Evolutionary conservation across 2,113 vertebrate genomes (phyloP), one percentile per base, ranked within the genome.

Genomic region (Melanocharis versteri): DNA sequence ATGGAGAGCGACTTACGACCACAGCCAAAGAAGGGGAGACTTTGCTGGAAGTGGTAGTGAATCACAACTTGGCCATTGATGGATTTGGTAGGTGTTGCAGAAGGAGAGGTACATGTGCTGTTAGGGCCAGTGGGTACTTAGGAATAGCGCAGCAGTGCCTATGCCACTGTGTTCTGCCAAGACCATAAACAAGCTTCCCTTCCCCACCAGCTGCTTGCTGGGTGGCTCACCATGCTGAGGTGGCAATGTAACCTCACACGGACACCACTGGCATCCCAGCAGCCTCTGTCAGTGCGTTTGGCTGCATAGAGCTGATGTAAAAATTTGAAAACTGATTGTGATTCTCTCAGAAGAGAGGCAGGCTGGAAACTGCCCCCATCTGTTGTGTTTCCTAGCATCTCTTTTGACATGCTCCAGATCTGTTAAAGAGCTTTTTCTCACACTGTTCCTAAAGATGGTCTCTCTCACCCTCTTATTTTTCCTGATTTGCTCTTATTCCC

Each of bases 51-150:
- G 95, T 98, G 45, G 98, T 98, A 35, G 83, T 98, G 57, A 98
- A 98, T 30, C 98, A 98, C 53, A 98, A 98, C 76, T 64, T 98
- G 69, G 84, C 97, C 87, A 98, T 98, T 22, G 97, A 97, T 48
- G 98, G 98, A 33, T 98, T 98, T 91, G 98, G 98, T 98, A 95
- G 95, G 97, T 97, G 69, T 16, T 83, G 37, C n/a, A 17, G 53
- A 47, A 69, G 33, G n/a, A 18, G 15, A 47, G 31, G 31, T 28
- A 7, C 30, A 3, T 3, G 60, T 60, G 37, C 30, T 48, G 23
- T 30, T 40, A 15, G 28, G 53, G 54, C 5, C 28, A 20, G 31
- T 19, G 61, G 61, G 45, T 33, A 11, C 11, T 42, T 30, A 44
- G 37, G 61, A 79, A 15, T 0, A 48, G 27, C 14, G 53, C 39